Evolutionary conservation across 2,797 vertebrate genomes (phyloP), one percentile per base, ranked within the genome.

Genomic region (Benthosema pterotum): DNA sequence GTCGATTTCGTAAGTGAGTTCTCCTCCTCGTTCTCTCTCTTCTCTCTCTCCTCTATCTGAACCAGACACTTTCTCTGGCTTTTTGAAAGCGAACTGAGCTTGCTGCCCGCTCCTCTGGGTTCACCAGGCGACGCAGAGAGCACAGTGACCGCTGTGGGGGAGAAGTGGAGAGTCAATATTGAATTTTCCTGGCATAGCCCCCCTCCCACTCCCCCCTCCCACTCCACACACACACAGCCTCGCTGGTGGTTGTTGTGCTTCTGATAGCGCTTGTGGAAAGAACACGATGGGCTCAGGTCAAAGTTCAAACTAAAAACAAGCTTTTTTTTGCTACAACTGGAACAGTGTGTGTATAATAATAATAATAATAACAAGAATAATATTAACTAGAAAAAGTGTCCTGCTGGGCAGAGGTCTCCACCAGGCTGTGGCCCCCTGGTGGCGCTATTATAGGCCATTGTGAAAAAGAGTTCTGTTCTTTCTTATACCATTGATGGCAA

Each of bases 161-260:
- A 74, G 18, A 83, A n/a, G n/a, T n/a, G n/a, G 71, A 78, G 71
- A 78, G 85, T 67, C 87, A 93, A 92, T 91, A 91, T 91, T 91
- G 74, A 74, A 69, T 78, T 90, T 90, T 88, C 83, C 82, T 63
- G 65, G 3, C 42, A n/a, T n/a, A 68, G 72, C 60, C 60, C 42
- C 52, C n/a, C 54, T 3, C 5, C n/a, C n/a, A n/a, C n/a, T n/a
- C n/a, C n/a, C n/a, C n/a, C n/a, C n/a, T n/a, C n/a, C n/a, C n/a
- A n/a, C n/a, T n/a, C n/a, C n/a, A n/a, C n/a, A n/a, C n/a, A n/a
- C n/a, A n/a, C n/a, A n/a, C n/a, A n/a, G n/a, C n/a, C n/a, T n/a
- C n/a, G n/a, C n/a, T n/a, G n/a, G n/a, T n/a, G 46, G 38, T 17
- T 18, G 28, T 25, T 52, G 55, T 45, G 63, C 60, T 71, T 67